Evolutionary conservation across 2,888 invertebrate species (phyloP), one percentile per base, ranked within the genome.

Genomic region (Neuroscelio doddi): DNA sequence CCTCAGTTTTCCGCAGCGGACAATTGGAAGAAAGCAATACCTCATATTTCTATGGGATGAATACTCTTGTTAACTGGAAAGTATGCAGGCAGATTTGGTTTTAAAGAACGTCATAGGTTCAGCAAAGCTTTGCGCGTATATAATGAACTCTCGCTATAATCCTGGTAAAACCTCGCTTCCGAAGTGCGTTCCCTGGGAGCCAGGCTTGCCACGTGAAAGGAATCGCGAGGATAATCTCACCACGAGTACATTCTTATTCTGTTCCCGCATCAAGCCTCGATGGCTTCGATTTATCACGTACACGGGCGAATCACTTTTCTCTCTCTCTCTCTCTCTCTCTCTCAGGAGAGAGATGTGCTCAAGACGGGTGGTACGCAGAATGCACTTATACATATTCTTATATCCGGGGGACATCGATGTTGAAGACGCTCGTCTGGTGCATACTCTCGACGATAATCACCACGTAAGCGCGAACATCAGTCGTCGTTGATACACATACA

Each of bases 131-230:
- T 52, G 57, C 41, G 51, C 42, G 66, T 67, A 76, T 73, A 75
- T 81, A 80, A 81, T 78, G 79, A 80, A 80, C 80, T 74, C 74
- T 72, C 72, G 79, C 80, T 77, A 79, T 80, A 79, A 81, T 80
- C 78, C 77, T 56, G 66, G 71, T 69, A 73, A 80, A 78, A 71
- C 71, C 65, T 72, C 70, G 59, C 72, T 75, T 75, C 71, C 72
- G 69, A 75, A 79, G 74, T 74, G 75, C 72, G 74, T 75, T 72
- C 59, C 71, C 64, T 73, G 72, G 67, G 71, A 72, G 70, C 67
- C 65, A 49, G 65, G 42, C 24, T 50, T 41, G 65, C 46, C 74
- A 64, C 70, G 73, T 71, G 73, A 74, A 77, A 77, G 78, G 77
- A 81, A 80, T 81, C 77, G 77, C 74, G 58, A 57, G 79, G 76